phyloP scores from a whole-genome alignment of 2,113 vertebrate genomes.

The Pipa parva region DNA sequence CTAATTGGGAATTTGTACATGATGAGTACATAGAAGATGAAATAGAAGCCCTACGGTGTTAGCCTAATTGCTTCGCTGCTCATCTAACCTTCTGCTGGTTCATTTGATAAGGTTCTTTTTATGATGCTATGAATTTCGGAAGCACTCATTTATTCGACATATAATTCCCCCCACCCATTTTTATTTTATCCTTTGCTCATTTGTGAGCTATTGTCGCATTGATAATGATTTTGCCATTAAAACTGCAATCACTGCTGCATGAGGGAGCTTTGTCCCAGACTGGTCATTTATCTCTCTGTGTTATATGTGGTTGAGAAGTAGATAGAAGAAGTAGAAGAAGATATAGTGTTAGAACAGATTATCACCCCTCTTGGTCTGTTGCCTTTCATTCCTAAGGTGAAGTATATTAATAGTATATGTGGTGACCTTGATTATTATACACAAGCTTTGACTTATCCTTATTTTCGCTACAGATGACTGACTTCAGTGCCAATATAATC shows the following conservation, averaged over 20 bases:
- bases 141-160: slow-evolving; percentile 43
- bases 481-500: too few relatives aligned
- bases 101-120: slow-evolving; percentile 52
- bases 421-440: too few relatives aligned
- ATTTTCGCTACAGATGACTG: too few relatives aligned
- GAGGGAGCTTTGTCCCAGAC: slow-evolving; percentile 34
- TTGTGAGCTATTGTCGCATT: slow-evolving; percentile 39
- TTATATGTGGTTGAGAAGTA: slow-evolving; percentile 32
- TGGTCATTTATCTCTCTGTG: slow-evolving; percentile 28
- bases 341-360: slow-evolving; percentile 1
- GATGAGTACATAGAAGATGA: slow-evolving; percentile 46
- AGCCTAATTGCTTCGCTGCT: slow-evolving; percentile 51
- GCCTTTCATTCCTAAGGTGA: too few relatives aligned
- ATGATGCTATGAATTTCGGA: slow-evolving; percentile 54
- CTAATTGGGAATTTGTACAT: slow-evolving; percentile 49
- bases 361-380: slow-evolving; percentile 7
- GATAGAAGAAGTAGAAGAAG: slow-evolving; percentile 12
- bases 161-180: slow-evolving; percentile 42
- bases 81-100: slow-evolving; percentile 37
- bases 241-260: slow-evolving; percentile 41
- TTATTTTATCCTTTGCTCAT: slow-evolving; percentile 41
- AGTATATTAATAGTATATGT: too few relatives aligned
- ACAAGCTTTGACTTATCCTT: too few relatives aligned
- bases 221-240: slow-evolving; percentile 44
- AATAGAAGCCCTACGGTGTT: slow-evolving; percentile 48